Base-by-base conservation (phyloP, 2,113 vertebrate genomes). In the Pogonocichla stellata region DNA sequence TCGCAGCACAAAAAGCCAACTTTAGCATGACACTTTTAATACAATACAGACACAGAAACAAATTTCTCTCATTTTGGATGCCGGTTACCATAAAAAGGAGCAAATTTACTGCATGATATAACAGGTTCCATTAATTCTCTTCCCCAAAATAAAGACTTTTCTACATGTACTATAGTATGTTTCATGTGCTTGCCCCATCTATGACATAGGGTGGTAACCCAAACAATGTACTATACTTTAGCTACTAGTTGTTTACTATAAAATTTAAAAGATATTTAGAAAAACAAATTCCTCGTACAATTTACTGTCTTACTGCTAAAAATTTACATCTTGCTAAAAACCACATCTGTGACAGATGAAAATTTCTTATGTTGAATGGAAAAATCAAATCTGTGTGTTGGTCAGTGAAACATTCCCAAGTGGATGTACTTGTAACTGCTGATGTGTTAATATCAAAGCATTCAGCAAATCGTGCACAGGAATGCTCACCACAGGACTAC, bases 401-500 rank as follows among this genome's bases (percentile, higher is more conserved):
- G 14, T 91, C 51, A 92, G 51, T 77, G 58, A 54, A 73, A 80
- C 9, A 10, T 85, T 54, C 31, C 60, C 80, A 36, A 34, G 19
- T 71, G 75, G n/a, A 80, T 31, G 33, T 12, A 34, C 24, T 53
- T 34, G 4, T 26, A 29, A 66, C 34, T 12, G 16, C 8, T 24
- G 34, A 36, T 36, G 84, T 15, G 19, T 96, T 97, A 97, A 62
- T 74, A 69, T 24, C 48, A 83, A 62, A 70, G 19, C 56, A 75
- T 34, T 25, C 70, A 40, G 36, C 25, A 93, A 82, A 89, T 19
- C 96, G 73, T 96, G 97, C 97, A 92, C 40, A 86, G 23, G 33
- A 75, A 54, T 0, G 96, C 99, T 99, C 98, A 99, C 99, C 99
- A 96, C 97, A 70, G 99, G 99, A 92, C 99, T 99, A 98, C 98